phyloP scores from a whole-genome alignment of 2,113 vertebrate genomes.

The Heterochromis multidens region DNA sequence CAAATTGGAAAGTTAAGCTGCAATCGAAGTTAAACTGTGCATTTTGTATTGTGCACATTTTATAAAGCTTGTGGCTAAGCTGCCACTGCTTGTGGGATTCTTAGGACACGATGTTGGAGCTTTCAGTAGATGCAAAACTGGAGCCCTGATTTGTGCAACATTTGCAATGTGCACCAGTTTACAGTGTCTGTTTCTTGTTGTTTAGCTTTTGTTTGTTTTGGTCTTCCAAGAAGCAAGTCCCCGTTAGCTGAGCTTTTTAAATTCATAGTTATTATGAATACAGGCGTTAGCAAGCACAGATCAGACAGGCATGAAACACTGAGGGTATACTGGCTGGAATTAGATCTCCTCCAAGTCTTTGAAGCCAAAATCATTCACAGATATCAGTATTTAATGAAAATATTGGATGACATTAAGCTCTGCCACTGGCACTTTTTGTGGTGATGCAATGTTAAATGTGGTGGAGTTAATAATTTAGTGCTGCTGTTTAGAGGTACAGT shows the following conservation, averaged over 20 bases:
- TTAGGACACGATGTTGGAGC: not conserved
- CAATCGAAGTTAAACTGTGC: conserved; percentile 24
- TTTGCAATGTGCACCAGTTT: not conserved
- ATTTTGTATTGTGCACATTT: conserved; percentile 18
- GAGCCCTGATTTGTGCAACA: not conserved
- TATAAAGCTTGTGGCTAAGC: conserved; percentile 9
- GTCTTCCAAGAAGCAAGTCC: not conserved
- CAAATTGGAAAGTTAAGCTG: conserved; percentile 58
- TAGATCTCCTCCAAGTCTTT: not conserved
- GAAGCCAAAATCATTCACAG: not conserved
- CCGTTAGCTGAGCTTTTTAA: not conserved
- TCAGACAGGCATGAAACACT: not conserved
- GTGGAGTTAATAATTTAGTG: not conserved
- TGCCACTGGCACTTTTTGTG: not conserved
- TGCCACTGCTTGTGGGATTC: not conserved
- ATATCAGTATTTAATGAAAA: conserved; percentile 10
- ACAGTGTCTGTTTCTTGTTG: not conserved
- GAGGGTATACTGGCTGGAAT: not conserved
- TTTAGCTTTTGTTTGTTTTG: not conserved
- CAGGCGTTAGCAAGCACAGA: not conserved
- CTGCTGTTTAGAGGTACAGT: not conserved
- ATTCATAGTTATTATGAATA: not conserved
- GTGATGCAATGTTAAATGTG: not conserved
- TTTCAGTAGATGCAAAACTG: not conserved
- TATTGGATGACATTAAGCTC: conserved; percentile 1